Evolutionary conservation across 2,888 invertebrate species (phyloP), one percentile per base, ranked within the genome.

Genomic region (Drosophila quinaria): DNA sequence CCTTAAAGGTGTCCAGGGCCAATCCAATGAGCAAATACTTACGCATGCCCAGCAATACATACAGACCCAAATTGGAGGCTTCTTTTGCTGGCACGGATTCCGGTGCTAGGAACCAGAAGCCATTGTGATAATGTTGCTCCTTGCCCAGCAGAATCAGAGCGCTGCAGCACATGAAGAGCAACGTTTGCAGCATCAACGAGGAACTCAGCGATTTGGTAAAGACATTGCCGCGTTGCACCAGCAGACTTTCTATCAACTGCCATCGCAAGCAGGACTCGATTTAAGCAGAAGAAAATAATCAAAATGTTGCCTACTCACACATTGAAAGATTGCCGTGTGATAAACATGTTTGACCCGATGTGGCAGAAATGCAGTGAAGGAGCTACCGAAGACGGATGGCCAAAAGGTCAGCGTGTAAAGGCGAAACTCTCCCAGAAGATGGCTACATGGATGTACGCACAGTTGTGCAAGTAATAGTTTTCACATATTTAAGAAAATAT

Each of bases 141-240:
- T 81, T 80, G 25, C 82, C 79, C 49, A 90, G 77, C 46, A 92
- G 46, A 10, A 91, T 81, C 15, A 89, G 37, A 0, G 81, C 65
- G 49, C 91, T 92, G 64, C 83, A 86, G 19, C 55, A 50, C 92
- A 92, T 92, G 58, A 92, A 92, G 13, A 91, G 3, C 10, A 81
- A 50, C 6, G 89, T 87, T 64, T 89, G 88, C 4, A 87, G 10
- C 0, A 52, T 1, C 47, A 59, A 61, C 0, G 90, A 91, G 4
- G 72, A 51, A 4, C 56, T 66, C 8, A 91, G 51, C 3, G 65
- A 17, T 29, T 61, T 74, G 33, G 82, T 81, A 8, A 89, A 0
- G 3, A 56, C 17, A 62, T 82, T 84, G 29, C 55, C 65, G 4
- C 79, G 80, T 58, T 70, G 79, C 8, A 87, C 25, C 6, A 91